Base-by-base conservation (phyloP, 2,113 vertebrate genomes). In the Gila orcuttii region DNA sequence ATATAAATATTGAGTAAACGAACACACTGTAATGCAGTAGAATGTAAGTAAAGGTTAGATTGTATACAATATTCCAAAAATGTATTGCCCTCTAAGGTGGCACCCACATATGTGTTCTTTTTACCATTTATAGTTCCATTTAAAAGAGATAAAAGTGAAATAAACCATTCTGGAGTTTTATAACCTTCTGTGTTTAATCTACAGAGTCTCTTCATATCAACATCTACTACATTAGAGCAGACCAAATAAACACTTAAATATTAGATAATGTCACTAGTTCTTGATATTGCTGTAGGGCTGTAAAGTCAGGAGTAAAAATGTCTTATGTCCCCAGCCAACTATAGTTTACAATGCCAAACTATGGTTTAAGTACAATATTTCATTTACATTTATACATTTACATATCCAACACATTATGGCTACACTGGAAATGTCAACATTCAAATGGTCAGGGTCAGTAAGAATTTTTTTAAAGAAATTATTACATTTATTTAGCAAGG, bases 41-140 rank as follows among this genome's bases (percentile, higher is more conserved):
- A 68, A 69, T 79, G 64, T 45, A 79, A 79, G 66, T 64, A 68
- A 45, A 64, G 21, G 19, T 33, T 66, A n/a, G 33, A 42, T 78
- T 36, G 68, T 79, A 64, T 83, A 84, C 77, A 33, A 39, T 69
- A 42, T 69, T 77, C 68, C 36, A 71, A 42, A 42, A 2, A 23
- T 47, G 7, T 78, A 57, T 11, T 60, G 31, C n/a, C 31, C n/a
- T 17, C 42, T 50, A 69, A 6, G 36, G 28, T 47, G 19, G 75
- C 55, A 36, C 28, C 21, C 79, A 75, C 9, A 71, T 45, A 74
- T 66, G 45, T 13, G 42, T 10, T 8, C 13, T 75, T 45, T 57
- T 84, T 60, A 81, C 76, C 86, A 86, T 89, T 89, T 87, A 85
- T 74, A 87, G 71, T 76, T 47, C 59, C 39, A 45, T 57, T 50